Evolutionary conservation across 2,888 invertebrate species (phyloP).

Genomic region (Acanthococcus lagerstroemiae): DNA sequence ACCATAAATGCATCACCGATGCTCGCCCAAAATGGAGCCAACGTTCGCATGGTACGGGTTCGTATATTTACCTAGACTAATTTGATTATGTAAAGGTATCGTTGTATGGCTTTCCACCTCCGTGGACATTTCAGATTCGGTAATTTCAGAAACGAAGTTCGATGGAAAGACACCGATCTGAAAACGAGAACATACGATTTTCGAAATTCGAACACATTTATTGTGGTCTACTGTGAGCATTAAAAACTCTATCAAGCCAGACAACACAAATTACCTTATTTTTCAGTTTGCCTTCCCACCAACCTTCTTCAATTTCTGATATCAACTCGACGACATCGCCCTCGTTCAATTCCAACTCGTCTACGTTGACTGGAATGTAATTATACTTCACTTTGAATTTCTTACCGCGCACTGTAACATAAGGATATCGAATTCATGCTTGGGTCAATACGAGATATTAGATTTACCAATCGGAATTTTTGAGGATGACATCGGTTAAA

Average conservation of each 20-base stretch:
- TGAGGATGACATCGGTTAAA: too few species aligned
- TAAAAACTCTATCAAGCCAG: neutral
- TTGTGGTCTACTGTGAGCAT: neutral
- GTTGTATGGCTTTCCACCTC: too few species aligned
- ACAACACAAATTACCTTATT: slow-evolving; percentile 48
- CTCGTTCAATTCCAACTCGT: slow-evolving; percentile 77
- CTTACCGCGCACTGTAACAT: slow-evolving; percentile 14
- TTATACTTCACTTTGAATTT: slow-evolving; percentile 73
- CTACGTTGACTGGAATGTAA: slow-evolving; percentile 86
- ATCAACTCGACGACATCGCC: slow-evolving; percentile 85
- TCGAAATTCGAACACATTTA: neutral
- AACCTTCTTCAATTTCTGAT: slow-evolving; percentile 86
- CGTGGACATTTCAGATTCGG: slow-evolving; percentile 33
- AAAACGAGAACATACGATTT: neutral
- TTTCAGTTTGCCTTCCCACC: slow-evolving; percentile 79
- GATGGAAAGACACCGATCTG: slow-evolving; percentile 84
- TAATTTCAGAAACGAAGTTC: slow-evolving; percentile 69
- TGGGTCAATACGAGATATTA: too few species aligned
- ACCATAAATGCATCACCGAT: neutral
- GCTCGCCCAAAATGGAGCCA: too few species aligned
- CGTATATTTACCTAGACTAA: too few species aligned
- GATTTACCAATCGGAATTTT: neutral
- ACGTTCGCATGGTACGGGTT: too few species aligned
- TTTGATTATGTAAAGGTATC: too few species aligned
- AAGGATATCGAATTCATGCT: neutral